Base-by-base conservation (phyloP, 1,140 invertebrate genomes). In the Acromyrmex heyeri region DNA sequence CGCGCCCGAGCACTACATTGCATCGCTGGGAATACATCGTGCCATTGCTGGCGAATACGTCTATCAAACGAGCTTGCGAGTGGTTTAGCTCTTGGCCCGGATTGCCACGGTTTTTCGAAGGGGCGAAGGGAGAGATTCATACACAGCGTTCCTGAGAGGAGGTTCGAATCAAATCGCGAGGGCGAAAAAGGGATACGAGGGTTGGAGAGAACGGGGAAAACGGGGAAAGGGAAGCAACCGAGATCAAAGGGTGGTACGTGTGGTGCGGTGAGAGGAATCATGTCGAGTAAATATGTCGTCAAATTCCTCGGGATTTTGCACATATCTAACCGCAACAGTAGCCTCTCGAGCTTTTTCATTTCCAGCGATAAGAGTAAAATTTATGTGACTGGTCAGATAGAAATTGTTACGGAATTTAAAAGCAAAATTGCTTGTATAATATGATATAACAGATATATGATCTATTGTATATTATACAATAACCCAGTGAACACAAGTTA, bases 21-120 rank as follows among this genome's bases (percentile, higher is more conserved):
- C 61, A 55, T 59, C 44, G 55, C 38, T 70, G 77, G 77, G 88
- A 90, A 88, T 90, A 83, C 78, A 64, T n/a, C 48, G 64, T 77
- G 86, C 78, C 78, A 61, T 69, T 72, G 62, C 61, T 62, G 55
- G 57, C 50, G 64, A 50, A 14, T 50, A 83, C 69, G 73, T 73
- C 53, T 72, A 48, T 53, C 44, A 61, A 48, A 83, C 79, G 79
- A 55, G 77, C 77, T 53, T n/a, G 77, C 53, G 75, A 89, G 61
- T 88, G 50, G 70, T 64, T 82, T 89, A 82, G 65, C 87, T 72
- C 61, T 72, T 61, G 82, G 18, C 67, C 24, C 48, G 78, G 59
- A 86, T 88, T 86, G 83, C 82, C 87, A 70, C 69, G 62, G 30
- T 62, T 59, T 86, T 86, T 88, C 77, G 62, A 27, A 27, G 18